phyloP scores from a whole-genome alignment of 2,888 invertebrate genomes.

The Sceliomorpha sp. region DNA sequence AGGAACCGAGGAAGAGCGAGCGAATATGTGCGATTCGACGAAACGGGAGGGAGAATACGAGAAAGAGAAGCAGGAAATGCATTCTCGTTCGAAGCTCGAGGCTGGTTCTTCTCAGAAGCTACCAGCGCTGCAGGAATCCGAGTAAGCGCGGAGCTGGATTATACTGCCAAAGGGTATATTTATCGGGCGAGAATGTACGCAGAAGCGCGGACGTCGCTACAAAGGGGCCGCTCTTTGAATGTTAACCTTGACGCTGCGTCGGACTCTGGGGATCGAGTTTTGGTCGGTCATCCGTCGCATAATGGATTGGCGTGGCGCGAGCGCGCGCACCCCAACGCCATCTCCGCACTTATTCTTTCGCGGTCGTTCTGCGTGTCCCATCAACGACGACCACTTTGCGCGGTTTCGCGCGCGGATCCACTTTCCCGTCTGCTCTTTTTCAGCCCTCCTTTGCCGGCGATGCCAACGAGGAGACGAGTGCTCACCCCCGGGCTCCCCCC shows the following conservation, averaged over 20 bases:
- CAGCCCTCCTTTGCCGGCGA: background rate
- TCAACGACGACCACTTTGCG: constrained; percentile 23
- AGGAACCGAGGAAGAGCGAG: constrained; percentile 19
- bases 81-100: constrained; percentile 68
- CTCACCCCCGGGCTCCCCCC: background rate
- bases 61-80: constrained; percentile 53
- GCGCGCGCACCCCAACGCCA: constrained; percentile 20
- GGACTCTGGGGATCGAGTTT: constrained; percentile 46
- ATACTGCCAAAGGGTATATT: constrained; percentile 80
- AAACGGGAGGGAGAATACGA: constrained; percentile 27
- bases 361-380: constrained; percentile 11
- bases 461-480: no score
- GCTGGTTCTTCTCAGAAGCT: constrained; percentile 80
- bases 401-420: constrained; percentile 36
- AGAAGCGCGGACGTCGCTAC: constrained; percentile 79
- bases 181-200: constrained; percentile 80
- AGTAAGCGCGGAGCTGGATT: constrained; percentile 74
- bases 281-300: constrained; percentile 54
- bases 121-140: constrained; percentile 77
- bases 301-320: constrained; percentile 68
- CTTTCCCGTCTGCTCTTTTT: constrained; percentile 28
- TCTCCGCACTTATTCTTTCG: constrained; percentile 53
- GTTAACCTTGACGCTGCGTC: constrained; percentile 76
- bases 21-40: constrained; percentile 28
- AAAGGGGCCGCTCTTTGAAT: constrained; percentile 78